Evolutionary conservation across 2,888 invertebrate genomes (phyloP), one percentile per base, ranked within the genome.

Genomic region (Pomacea canaliculata): DNA sequence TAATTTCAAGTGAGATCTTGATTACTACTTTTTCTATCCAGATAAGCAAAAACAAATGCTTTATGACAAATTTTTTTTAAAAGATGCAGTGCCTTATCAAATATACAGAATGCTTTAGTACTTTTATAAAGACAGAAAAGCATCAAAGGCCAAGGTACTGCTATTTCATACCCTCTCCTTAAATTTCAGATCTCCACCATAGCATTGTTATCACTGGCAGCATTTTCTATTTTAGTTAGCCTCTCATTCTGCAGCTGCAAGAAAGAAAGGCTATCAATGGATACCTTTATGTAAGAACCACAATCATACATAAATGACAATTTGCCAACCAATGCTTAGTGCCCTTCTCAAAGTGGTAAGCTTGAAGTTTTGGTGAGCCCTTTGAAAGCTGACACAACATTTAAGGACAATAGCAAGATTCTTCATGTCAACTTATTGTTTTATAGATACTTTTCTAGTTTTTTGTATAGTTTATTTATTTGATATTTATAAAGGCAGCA

Each of bases 181-280:
- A 65, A 84, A 83, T 73, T 86, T 86, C 19, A 89, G 80, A 71
- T 88, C 88, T 67, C 88, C 48, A 89, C 85, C 2, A 87, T 79
- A 12, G 84, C 80, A 46, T 82, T 83, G 77, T 87, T 88, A 19
- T 88, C 88, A 82, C 85, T 88, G 62, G 86, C 85, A n/a, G 87
- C 81, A 19, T 79, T 82, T 74, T 89, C 89, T 75, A 89, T 86
- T 76, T 86, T 86, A 51, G 81, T 81, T 18, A 89, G 82, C 70
- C 87, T 76, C 56, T 87, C 85, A 83, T 83, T 86, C 78, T 88
- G 88, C 18, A 86, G 80, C 84, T 87, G 81, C 37, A 76, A 65
- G 59, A 19, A 67, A 62, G 60, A 51, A 12, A 37, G 62, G 60
- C 37, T 67, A 9, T 49, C 16, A 8, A 23, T n/a, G 23, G 19